Base-by-base conservation (phyloP, 2,888 invertebrate species). In the Magallana nippona region DNA sequence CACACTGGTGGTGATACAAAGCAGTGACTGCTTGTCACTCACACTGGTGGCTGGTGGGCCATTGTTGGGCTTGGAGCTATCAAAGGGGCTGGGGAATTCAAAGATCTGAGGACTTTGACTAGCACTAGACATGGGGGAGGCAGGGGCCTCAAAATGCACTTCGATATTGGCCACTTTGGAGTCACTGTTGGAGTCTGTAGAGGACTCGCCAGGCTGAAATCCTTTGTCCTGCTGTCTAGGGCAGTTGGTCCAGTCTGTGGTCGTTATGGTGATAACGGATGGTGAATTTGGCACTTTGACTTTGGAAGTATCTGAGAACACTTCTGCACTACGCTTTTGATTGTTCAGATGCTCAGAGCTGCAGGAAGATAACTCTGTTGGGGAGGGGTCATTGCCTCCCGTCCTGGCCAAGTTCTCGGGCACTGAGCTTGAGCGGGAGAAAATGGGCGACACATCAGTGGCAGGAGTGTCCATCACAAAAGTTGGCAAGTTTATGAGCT, bases 401-500 rank as follows among this genome's bases (percentile, higher is more conserved):
- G 87, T 63, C 55, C 90, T 83, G 1, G 92, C 90, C 44, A 92
- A 87, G 83, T 92, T 92, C 80, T 93, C 92, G 13, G 94, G 94
- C 55, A 93, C 93, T 10, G 93, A 93, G 86, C 93, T 94, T 57
- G 93, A 93, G n/a, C 94, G 85, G 1, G 93, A 93, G 82, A 93
- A 91, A 55, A 93, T 90, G 0, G 93, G 93, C 0, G 93, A 93
- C 8, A 92, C 90, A 86, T 93, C 93, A 27, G 90, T 86, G 22
- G 89, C 89, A 2, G 92, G 92, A 0, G 93, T 93, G 84, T 94
- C 94, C 89, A 94, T 91, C 71, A 93, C 94, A 88, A 93, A 94
- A 2, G 92, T 93, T 0, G 96, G 96, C 84, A 95, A 92, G 91
- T 95, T 96, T 89, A 95, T 95, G 44, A 96, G 93, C 88, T 95